Base-by-base conservation (phyloP, 2,888 invertebrate species). In the Petrolisthes cinctipes region DNA sequence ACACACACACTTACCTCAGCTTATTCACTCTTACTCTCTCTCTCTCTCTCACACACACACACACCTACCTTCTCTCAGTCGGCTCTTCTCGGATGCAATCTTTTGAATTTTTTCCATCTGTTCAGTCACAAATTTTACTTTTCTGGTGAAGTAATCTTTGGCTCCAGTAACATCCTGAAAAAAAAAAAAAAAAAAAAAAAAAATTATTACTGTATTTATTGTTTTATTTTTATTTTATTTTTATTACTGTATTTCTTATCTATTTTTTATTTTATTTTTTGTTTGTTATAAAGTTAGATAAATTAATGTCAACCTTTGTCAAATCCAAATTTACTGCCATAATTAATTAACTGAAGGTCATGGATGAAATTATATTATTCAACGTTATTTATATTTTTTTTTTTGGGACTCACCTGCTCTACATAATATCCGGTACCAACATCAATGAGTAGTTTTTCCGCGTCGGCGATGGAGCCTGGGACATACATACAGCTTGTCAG, bases 401-500 rank as follows among this genome's bases (percentile, higher is more conserved):
- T n/a, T n/a, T n/a, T n/a, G 53, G 96, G 17, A 91, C 92, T 92
- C 93, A 97, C 97, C 95, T 98, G 98, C 93, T 98, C 97, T 37
- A 97, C 97, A 94, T 96, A 99, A 93, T 99, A 99, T 91, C 99
- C 98, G 83, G 99, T 99, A 83, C 99, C 99, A 92, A 99, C 96
- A 93, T 99, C 99, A 91, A 99, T 96, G 57, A 99, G 94, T 83
- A 98, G 97, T 93, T 96, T 96, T 85, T 97, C 95, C 61, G 96
- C 95, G 92, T 98, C 96, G 90, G 95, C 94, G 88, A 99, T 94
- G 92, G 95, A 95, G 3, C 99, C 99, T 73, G 97, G 97, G 75
- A 99, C 98, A 94, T 99, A 99, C 96, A 99, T 98, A 92, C 99
- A 99, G 92, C 97, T 97, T 17, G 99, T 98, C 17, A 99, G 94